These are phyloP conservation scores for Nomada fabriciana DNA, from an alignment of 2,888 invertebrate species.

Conservation along the genomic window DNA sequence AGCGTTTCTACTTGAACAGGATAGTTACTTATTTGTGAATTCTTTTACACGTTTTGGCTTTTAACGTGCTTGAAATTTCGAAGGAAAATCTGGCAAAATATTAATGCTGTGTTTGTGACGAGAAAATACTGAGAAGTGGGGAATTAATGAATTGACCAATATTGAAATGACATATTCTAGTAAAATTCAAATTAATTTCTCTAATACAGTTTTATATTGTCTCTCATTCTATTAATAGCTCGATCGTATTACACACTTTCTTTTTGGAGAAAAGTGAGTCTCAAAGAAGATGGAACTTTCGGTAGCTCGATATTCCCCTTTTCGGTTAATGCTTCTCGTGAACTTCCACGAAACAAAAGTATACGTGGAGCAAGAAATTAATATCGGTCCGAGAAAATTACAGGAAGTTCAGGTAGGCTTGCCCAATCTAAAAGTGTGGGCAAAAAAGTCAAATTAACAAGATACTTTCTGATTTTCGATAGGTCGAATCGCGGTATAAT, in stretches of 20 bases:
- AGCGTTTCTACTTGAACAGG: background rate
- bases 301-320: background rate
- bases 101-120: too few relatives aligned
- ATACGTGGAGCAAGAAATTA: slow-evolving; percentile 33
- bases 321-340: slow-evolving; percentile 16
- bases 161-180: too few relatives aligned
- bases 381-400: slow-evolving; percentile 59
- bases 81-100: too few relatives aligned
- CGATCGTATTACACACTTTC: too few relatives aligned
- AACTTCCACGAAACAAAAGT: slow-evolving; percentile 28
- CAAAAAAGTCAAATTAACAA: slow-evolving; percentile 51
- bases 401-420: slow-evolving; percentile 64
- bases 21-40: too few relatives aligned
- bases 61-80: too few relatives aligned
- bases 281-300: background rate
- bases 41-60: too few relatives aligned
- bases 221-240: too few relatives aligned
- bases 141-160: too few relatives aligned
- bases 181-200: too few relatives aligned
- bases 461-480: slow-evolving; percentile 53
- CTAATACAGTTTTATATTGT: too few relatives aligned
- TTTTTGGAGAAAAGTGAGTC: background rate
- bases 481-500: slow-evolving; percentile 63
- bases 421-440: slow-evolving; percentile 33
- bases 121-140: too few relatives aligned